These are phyloP conservation scores for Eristalis intricaria DNA, from an alignment of 2,888 invertebrate genomes.

Conservation along the genomic window DNA sequence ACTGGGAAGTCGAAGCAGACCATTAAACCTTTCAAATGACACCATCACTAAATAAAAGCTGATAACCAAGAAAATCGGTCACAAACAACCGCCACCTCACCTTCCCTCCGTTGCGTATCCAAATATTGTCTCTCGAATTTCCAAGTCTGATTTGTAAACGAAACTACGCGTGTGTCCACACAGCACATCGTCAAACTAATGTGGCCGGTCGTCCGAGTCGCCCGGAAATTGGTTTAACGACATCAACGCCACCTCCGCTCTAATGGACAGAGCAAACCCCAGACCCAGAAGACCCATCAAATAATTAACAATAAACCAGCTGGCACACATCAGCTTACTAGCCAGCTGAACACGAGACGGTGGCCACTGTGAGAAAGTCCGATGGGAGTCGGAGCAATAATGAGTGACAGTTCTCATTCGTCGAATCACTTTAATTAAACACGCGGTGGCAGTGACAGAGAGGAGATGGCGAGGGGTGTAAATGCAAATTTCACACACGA, in stretches of 20 bases:
- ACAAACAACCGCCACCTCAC: background rate
- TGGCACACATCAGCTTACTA: slow-evolving; percentile 1
- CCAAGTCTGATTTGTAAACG: background rate
- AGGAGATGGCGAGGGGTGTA: background rate
- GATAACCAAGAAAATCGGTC: background rate
- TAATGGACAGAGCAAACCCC: slow-evolving; percentile 28
- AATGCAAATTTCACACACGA: slow-evolving; percentile 38
- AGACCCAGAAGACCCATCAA: background rate
- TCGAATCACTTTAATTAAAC: slow-evolving; percentile 56
- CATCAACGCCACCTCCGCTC: slow-evolving; percentile 47
- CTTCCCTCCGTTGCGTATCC: background rate
- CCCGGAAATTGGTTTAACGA: slow-evolving; percentile 51
- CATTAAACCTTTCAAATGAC: background rate
- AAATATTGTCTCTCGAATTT: slow-evolving; percentile 36
- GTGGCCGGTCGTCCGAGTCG: slow-evolving; percentile 15
- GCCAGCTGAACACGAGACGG: background rate
- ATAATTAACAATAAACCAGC: slow-evolving; percentile 22
- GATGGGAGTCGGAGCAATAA: slow-evolving; percentile 51
- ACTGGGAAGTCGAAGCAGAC: background rate
- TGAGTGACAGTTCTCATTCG: slow-evolving; percentile 52
- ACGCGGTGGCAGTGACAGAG: background rate
- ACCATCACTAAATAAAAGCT: background rate
- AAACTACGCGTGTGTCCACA: background rate
- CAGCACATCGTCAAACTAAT: slow-evolving; percentile 29
- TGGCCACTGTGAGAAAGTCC: slow-evolving; percentile 36